A percentile compares a stretch with the other conserved stretches of the same genome.
Evolutionary conservation across 2,888 invertebrate species (phyloP).

Genomic region (Mesoligia furuncula): DNA sequence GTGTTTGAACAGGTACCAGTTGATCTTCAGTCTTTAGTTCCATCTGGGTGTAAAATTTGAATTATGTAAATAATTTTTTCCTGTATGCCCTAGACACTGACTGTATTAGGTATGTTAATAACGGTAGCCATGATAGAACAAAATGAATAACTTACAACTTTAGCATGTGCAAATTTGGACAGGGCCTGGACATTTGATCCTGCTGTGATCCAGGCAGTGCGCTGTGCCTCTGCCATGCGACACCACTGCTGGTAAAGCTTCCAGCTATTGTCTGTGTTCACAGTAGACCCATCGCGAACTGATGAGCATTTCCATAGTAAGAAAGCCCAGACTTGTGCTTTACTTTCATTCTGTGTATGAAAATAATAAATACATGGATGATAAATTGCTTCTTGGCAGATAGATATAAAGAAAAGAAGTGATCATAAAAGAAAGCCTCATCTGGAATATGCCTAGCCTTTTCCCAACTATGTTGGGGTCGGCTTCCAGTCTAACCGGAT

Average conservation of each 20-base stretch:
- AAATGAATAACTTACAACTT: constrained; percentile 88
- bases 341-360: constrained; percentile 92
- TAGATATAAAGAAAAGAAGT: neutral
- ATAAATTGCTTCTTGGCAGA: neutral
- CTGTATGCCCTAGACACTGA: neutral
- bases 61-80: neutral
- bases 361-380: neutral
- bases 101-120: neutral
- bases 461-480: neutral
- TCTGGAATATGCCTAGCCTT: neutral
- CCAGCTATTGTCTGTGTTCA: constrained; percentile 93
- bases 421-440: neutral
- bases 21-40: constrained; percentile 86
- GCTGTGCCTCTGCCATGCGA: constrained; percentile 93
- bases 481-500: neutral
- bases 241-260: constrained; percentile 96
- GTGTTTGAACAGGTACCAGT: constrained; percentile 82
- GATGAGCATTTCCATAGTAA: constrained; percentile 93
- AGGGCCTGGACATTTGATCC: constrained; percentile 94
- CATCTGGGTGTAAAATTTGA: constrained; percentile 73
- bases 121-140: neutral
- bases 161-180: constrained; percentile 92
- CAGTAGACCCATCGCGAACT: constrained; percentile 83
- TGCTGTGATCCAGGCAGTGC: constrained; percentile 95
- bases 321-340: constrained; percentile 96